These are phyloP conservation scores for Reticulitermes lucifugus DNA, from an alignment of 2,888 invertebrate species.

Conservation along the genomic window DNA sequence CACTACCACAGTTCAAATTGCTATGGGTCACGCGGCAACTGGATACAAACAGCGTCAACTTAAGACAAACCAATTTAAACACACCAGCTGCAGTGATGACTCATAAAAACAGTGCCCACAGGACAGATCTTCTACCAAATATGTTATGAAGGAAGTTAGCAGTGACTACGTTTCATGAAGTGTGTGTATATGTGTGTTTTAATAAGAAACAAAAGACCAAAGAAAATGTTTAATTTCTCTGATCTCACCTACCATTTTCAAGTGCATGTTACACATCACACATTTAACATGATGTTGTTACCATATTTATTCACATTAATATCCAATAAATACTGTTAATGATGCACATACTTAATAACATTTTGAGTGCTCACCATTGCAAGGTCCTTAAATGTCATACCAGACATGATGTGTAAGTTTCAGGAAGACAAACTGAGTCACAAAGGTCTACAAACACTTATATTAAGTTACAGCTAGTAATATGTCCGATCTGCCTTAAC, in stretches of 20 bases:
- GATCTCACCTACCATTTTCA: neutral
- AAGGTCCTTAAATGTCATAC: too few species aligned
- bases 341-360: too few species aligned
- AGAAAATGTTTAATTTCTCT: neutral
- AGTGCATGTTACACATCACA: neutral
- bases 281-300: neutral
- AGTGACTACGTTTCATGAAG: neutral
- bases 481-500: too few species aligned
- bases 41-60: neutral
- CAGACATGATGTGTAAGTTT: too few species aligned
- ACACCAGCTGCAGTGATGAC: neutral
- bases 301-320: neutral
- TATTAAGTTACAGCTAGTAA: too few species aligned
- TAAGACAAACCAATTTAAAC: constrained; percentile 20
- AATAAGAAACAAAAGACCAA: neutral
- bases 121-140: constrained; percentile 58
- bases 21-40: constrained; percentile 47
- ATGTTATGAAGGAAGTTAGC: constrained; percentile 37
- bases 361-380: too few species aligned
- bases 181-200: neutral
- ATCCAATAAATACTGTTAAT: neutral
- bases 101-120: constrained; percentile 58
- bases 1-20: constrained; percentile 47
- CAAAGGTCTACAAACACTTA: too few species aligned
- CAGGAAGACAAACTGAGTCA: too few species aligned